These are phyloP conservation scores for Ptychadena robeensis DNA, from an alignment of 2,797 vertebrate species.

Conservation along the genomic window DNA sequence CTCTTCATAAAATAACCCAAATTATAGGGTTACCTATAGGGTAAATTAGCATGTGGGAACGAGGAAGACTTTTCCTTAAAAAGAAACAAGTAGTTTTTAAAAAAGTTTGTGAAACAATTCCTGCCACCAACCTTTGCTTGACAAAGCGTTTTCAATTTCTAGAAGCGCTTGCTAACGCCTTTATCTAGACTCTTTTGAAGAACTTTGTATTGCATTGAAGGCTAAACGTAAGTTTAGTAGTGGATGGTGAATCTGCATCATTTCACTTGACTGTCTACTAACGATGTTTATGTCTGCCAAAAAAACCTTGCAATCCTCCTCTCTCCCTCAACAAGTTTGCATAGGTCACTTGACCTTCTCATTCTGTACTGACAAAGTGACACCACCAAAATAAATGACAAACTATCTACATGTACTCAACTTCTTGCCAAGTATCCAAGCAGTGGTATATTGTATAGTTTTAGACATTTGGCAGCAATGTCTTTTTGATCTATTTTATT, in stretches of 20 bases:
- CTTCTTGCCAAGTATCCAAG: slow-evolving; percentile 61
- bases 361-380: slow-evolving; percentile 61
- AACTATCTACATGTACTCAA: slow-evolving; percentile 60
- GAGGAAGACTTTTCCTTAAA: not conserved
- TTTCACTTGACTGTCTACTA: slow-evolving; percentile 63
- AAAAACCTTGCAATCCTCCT: slow-evolving; percentile 65
- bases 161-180: not conserved
- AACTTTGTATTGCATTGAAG: not conserved
- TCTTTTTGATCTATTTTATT: slow-evolving; percentile 11
- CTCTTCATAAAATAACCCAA: too few relatives aligned
- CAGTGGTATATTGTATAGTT: slow-evolving; percentile 31
- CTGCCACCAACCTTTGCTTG: not conserved
- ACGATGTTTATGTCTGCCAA: slow-evolving; percentile 67
- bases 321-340: slow-evolving; percentile 70
- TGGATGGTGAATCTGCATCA: slow-evolving; percentile 54
- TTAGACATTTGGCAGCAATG: not conserved
- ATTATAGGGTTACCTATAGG: too few relatives aligned
- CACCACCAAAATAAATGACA: slow-evolving; percentile 68
- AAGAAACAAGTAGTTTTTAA: not conserved
- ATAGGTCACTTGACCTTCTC: slow-evolving; percentile 68
- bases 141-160: not conserved
- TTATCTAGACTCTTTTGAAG: not conserved
- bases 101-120: not conserved
- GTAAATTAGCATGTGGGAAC: not conserved
- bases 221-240: slow-evolving; percentile 26